Evolutionary conservation across 2,113 vertebrate genomes (phyloP), one percentile per base, ranked within the genome.

Genomic region (Rhadina sibilatrix): DNA sequence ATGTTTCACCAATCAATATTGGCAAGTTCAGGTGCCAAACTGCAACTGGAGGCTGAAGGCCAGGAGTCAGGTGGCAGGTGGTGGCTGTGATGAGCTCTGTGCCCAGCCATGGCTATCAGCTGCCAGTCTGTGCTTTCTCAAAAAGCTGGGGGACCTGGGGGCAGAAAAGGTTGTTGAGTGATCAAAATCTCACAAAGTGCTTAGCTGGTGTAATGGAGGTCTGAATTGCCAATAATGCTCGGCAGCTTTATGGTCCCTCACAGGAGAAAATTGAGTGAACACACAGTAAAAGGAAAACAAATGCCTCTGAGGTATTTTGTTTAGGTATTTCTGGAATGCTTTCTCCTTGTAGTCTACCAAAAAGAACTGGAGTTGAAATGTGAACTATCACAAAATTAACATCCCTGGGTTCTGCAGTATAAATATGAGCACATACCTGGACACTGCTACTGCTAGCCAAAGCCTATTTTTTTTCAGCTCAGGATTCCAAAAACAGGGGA

Each of bases 1-100:
- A 80, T 15, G 15, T 83, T 83, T 93, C 59, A 70, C 54, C 71
- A 77, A 85, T 86, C 75, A 90, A 90, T 90, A 95, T 70, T 75
- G 81, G 37, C 38, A 92, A 64, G 38, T 68, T 50, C 40, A 53
- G 68, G 37, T 71, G 88, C 80, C 85, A 94, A 81, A 35, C 65
- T 49, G 33, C 54, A 92, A 70, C 83, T 70, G 70, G 52, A 90
- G 76, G 60, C 76, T 68, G n/a, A 88, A 90, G 60, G 44, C 61
- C 65, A 21, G 15, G 46, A 69, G 22, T 27, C 53, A 64, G 37
- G 59, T 40, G 37, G 54, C 49, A 22, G 2, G 0, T 4, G 6
- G 50, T 59, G 40, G 31, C n/a, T 71, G 69, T 14, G 11, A 56
- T 23, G 22, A 47, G 40, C 18, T 68, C 31, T 27, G 61, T 61